phyloP scores from a whole-genome alignment of 2,888 invertebrate genomes.

The Drosophila pseudotalamancana region DNA sequence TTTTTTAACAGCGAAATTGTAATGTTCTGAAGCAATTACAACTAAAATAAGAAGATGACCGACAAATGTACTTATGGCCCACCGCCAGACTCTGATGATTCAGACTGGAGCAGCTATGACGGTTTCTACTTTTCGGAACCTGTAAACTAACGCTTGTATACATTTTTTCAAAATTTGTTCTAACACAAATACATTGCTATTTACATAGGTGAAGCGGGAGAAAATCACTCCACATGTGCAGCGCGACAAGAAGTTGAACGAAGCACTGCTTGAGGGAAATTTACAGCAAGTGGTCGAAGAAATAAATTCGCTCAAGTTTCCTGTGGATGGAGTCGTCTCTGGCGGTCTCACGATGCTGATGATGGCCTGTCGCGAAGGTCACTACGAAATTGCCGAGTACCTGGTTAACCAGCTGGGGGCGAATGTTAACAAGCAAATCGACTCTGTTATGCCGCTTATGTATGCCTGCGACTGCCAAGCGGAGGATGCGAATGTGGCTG shows the following conservation, averaged over 20 bases:
- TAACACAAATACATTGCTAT: background rate
- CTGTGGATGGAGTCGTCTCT: constrained; percentile 58
- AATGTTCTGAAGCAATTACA: constrained; percentile 14
- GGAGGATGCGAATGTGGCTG: constrained; percentile 54
- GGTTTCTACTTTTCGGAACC: constrained; percentile 81
- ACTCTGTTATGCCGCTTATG: constrained; percentile 81
- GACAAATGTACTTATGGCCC: constrained; percentile 55
- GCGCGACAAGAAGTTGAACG: constrained; percentile 61
- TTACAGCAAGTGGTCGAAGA: constrained; percentile 56
- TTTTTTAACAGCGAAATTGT: constrained; percentile 23
- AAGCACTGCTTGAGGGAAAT: constrained; percentile 66
- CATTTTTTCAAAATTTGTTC: background rate
- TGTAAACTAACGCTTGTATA: constrained; percentile 46
- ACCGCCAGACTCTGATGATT: constrained; percentile 80
- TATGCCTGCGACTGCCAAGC: constrained; percentile 71
- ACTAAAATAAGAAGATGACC: constrained; percentile 30
- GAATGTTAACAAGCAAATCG: constrained; percentile 76
- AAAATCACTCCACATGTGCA: constrained; percentile 17
- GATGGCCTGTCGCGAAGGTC: constrained; percentile 73
- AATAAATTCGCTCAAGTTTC: constrained; percentile 52
- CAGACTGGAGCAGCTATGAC: constrained; percentile 81
- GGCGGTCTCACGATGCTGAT: constrained; percentile 71
- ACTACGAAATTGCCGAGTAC: constrained; percentile 73
- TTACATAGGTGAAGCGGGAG: constrained; percentile 43
- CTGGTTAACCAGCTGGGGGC: constrained; percentile 70